Base-by-base conservation (phyloP, 2,888 invertebrate genomes). In the Acleris cristana region DNA sequence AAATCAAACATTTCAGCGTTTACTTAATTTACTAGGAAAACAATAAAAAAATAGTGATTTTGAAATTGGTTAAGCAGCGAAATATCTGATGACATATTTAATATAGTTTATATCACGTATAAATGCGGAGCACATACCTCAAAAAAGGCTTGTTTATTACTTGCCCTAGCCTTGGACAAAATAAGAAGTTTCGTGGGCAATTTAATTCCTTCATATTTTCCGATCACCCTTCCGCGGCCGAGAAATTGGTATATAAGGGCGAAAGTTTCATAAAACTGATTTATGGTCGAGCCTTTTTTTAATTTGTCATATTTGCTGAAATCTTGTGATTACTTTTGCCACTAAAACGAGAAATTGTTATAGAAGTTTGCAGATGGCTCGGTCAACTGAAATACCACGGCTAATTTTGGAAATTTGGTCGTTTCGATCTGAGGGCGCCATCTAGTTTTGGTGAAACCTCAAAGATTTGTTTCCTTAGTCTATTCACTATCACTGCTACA, bases 221-320 rank as follows among this genome's bases (percentile, higher is more conserved):
- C 21, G 53, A 26, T 48, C 60, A 65, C 57, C 65, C 69, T 61
- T 62, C 21, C 54, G 40, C 65, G 3, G 56, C 16, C 48, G 55
- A 69, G 67, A 70, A 65, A 70, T 67, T 56, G 72, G 70, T 63
- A 14, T 40, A 60, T 70, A 69, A 67, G 70, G 69, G 58, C 64
- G 63, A 68, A 4, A 69, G 65, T 69, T 72, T 71, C 70, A 68
- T 67, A 67, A 67, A 68, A 68, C 65, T 61, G 69, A 72, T 72
- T 72, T 72, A 72, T 69, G 54, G 34, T 18, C 21, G 53, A 44
- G 61, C 65, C 71, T 63, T 67, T 69, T 57, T 66, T 58, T 61
- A 65, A 67, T 57, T 64, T 64, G 49, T 62, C 67, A 52, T 67
- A 63, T 70, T 68, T 66, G 54, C 23, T 18, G 57, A 69, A 66